A percentile compares a stretch with the other conserved stretches of the same genome.
Conservation (phyloP, 2,888 invertebrate genomes). For the Bellardia pandia region DNA sequence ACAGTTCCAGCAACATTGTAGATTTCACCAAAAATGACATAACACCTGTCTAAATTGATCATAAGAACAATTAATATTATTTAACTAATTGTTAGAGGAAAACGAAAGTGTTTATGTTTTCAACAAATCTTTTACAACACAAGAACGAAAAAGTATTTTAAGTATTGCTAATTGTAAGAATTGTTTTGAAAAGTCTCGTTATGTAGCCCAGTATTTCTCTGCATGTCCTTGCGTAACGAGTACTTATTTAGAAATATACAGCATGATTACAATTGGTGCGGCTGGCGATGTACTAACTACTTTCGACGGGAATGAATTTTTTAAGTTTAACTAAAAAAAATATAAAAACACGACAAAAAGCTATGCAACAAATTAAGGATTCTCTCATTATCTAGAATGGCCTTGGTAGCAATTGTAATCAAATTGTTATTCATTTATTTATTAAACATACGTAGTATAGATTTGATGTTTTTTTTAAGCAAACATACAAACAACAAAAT, state of each 20-base stretch:
- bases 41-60: slow-evolving; percentile 77
- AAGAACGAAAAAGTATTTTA: background rate
- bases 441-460: background rate
- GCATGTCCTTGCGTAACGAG: background rate
- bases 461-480: background rate
- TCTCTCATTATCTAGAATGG: too few relatives aligned
- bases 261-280: too few relatives aligned
- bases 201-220: background rate
- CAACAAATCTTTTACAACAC: background rate
- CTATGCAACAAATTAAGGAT: too few relatives aligned
- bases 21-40: slow-evolving; percentile 74
- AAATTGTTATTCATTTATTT: background rate
- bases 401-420: too few relatives aligned
- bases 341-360: too few relatives aligned
- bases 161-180: background rate
- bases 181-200: background rate
- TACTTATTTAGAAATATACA: too few relatives aligned
- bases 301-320: background rate
- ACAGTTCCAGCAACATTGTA: slow-evolving; percentile 26
- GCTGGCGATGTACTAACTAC: too few relatives aligned
- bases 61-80: background rate
- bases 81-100: background rate
- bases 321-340: background rate
- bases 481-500: background rate
- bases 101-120: background rate